Percentiles rank a stretch among this genome's conserved stretches.
phyloP scores from a whole-genome alignment of 2,113 vertebrate genomes.

The Apodemus sylvaticus region DNA sequence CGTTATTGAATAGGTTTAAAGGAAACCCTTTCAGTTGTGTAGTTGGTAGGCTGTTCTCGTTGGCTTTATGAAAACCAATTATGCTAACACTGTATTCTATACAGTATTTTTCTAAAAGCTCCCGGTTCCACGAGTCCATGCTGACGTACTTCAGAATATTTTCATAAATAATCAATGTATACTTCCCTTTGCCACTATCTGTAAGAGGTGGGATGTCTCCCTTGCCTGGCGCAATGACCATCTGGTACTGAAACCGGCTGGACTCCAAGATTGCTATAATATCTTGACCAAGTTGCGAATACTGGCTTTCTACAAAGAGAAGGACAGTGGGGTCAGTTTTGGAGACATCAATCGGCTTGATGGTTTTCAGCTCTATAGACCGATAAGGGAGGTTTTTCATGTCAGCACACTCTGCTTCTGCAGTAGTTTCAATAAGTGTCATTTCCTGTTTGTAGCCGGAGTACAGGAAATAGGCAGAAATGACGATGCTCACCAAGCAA shows the following conservation, averaged over 20 bases:
- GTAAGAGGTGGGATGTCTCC: conserved; percentile 97
- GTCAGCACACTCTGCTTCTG: conserved; percentile 89
- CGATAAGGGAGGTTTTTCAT: conserved; percentile 90
- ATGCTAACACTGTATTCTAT: conserved; percentile 96
- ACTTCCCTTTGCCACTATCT: conserved; percentile 93
- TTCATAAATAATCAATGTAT: conserved; percentile 94
- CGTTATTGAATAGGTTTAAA: conserved; percentile 91
- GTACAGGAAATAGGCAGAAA: conserved; percentile 97
- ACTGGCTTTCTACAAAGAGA: conserved; percentile 97
- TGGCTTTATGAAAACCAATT: conserved; percentile 97
- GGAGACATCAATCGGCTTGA: conserved; percentile 91
- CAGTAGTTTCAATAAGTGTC: conserved; percentile 88
- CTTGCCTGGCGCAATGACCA: conserved; percentile 96
- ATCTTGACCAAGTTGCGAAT: conserved; percentile 98
- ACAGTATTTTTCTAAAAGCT: conserved; percentile 97
- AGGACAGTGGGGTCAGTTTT: conserved; percentile 92
- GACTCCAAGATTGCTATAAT: conserved; percentile 96
- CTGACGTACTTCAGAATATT: conserved; percentile 95
- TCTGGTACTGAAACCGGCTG: conserved; percentile 94
- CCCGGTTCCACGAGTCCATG: conserved; percentile 96
- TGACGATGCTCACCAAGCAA: conserved; percentile 93
- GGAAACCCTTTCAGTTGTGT: conserved; percentile 92
- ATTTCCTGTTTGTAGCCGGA: conserved; percentile 93
- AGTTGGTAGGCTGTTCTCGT: conserved; percentile 92
- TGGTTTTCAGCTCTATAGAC: conserved; percentile 87